Percentiles rank a stretch among this genome's conserved stretches.
phyloP scores from a whole-genome alignment of 1,140 invertebrate genomes.

The Magallana ariakensis region DNA sequence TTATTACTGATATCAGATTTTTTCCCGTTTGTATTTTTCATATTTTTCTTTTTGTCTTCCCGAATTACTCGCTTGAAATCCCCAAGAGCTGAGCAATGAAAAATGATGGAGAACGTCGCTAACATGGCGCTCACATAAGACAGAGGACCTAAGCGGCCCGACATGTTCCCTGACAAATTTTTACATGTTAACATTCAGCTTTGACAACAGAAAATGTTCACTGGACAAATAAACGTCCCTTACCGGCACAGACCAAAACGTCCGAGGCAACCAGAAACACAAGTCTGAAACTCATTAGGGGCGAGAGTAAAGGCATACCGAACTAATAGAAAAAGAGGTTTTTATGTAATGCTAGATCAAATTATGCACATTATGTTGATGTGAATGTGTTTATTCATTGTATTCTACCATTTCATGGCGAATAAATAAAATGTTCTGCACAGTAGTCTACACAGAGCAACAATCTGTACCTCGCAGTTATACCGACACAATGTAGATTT shows the following conservation, averaged over 20 bases:
- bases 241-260: slow-evolving; percentile 8
- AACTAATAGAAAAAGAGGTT: slow-evolving; percentile 6
- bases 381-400: slow-evolving; percentile 5
- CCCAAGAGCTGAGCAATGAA: neutral
- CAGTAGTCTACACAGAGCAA: no score
- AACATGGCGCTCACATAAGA: neutral
- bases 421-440: neutral
- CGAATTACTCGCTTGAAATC: slow-evolving; percentile 7
- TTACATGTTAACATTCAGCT: slow-evolving; percentile 32
- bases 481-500: no score
- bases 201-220: neutral
- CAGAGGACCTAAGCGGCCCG: neutral
- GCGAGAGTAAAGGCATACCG: neutral
- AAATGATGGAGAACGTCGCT: neutral
- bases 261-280: neutral
- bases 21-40: neutral
- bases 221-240: slow-evolving; percentile 1
- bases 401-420: neutral
- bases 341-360: slow-evolving; percentile 1
- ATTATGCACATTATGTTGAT: slow-evolving; percentile 20
- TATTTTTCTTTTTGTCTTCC: neutral
- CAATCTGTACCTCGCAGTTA: no score
- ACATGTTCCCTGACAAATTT: slow-evolving; percentile 23
- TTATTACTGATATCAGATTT: neutral
- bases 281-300: slow-evolving; percentile 20